phyloP scores from a whole-genome alignment of 2,888 invertebrate species.

The Phania funesta region DNA sequence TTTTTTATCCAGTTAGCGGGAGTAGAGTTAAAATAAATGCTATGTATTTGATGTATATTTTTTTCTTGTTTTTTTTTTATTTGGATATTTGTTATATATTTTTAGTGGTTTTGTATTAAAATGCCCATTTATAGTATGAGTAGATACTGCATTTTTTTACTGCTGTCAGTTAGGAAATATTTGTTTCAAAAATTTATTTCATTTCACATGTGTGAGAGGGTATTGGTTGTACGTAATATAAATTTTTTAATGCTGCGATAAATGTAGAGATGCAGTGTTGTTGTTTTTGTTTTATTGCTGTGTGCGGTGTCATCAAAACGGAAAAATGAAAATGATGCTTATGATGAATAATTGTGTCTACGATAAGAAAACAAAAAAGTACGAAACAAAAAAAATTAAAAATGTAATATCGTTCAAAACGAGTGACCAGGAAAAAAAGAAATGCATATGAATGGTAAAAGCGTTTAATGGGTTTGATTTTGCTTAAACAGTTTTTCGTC shows the following conservation, averaged over 20 bases:
- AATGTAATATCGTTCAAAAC: not conserved
- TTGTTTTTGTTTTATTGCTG: conserved; percentile 26
- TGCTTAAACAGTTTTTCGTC: too few relatives aligned
- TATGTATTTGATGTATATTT: conserved; percentile 41
- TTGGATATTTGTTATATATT: conserved; percentile 16
- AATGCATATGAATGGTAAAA: not conserved
- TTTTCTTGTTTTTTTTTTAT: not conserved
- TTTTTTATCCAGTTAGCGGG: conserved; percentile 57
- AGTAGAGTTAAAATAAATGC: conserved; percentile 52
- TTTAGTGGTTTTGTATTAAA: conserved; percentile 37
- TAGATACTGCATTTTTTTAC: conserved; percentile 25
- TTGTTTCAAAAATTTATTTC: conserved; percentile 42
- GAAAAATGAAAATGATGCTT: conserved; percentile 64
- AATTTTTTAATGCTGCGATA: conserved; percentile 19
- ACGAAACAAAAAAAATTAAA: too few relatives aligned
- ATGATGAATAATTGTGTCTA: conserved; percentile 68
- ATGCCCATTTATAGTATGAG: conserved; percentile 18
- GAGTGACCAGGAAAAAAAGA: not conserved
- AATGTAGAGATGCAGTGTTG: not conserved
- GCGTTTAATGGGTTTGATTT: not conserved
- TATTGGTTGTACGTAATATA: conserved; percentile 46
- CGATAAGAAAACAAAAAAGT: conserved; percentile 43
- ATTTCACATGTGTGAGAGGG: not conserved
- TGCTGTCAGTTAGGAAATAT: conserved; percentile 55
- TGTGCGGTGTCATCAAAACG: conserved; percentile 58